These are phyloP conservation scores for Spodoptera exigua DNA, from an alignment of 2,888 invertebrate genomes.

Conservation along the genomic window DNA sequence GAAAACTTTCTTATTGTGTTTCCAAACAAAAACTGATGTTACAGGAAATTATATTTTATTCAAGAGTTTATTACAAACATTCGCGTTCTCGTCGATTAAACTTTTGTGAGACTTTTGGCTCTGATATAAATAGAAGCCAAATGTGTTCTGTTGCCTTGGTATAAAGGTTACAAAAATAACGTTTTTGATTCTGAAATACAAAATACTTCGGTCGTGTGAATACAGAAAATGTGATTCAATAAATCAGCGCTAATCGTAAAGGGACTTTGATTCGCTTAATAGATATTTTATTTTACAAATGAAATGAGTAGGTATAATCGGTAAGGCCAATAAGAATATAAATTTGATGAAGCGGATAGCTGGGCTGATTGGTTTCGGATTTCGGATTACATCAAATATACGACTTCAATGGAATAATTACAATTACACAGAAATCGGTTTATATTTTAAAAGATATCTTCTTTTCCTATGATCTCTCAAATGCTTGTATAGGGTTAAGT, in stretches of 20 bases:
- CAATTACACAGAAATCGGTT: no score
- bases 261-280: neutral
- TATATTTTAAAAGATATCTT: no score
- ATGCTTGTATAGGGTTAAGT: no score
- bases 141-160: neutral
- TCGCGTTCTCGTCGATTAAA: slow-evolving; percentile 25
- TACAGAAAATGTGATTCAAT: neutral
- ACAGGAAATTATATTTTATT: slow-evolving; percentile 55
- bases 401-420: neutral
- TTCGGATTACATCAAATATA: slow-evolving; percentile 4
- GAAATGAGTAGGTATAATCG: neutral
- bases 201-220: no score
- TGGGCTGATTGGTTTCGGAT: neutral
- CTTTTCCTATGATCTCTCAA: no score
- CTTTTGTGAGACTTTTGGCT: slow-evolving; percentile 13
- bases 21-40: slow-evolving; percentile 46
- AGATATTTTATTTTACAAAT: no score
- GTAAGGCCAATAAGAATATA: neutral
- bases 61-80: slow-evolving; percentile 31
- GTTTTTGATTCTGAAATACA: neutral
- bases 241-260: neutral
- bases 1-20: slow-evolving; percentile 49
- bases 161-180: neutral
- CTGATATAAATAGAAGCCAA: neutral
- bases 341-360: neutral